These are phyloP conservation scores for Solenodon paradoxus DNA, from an alignment of 2,113 vertebrate species.

Conservation along the genomic window DNA sequence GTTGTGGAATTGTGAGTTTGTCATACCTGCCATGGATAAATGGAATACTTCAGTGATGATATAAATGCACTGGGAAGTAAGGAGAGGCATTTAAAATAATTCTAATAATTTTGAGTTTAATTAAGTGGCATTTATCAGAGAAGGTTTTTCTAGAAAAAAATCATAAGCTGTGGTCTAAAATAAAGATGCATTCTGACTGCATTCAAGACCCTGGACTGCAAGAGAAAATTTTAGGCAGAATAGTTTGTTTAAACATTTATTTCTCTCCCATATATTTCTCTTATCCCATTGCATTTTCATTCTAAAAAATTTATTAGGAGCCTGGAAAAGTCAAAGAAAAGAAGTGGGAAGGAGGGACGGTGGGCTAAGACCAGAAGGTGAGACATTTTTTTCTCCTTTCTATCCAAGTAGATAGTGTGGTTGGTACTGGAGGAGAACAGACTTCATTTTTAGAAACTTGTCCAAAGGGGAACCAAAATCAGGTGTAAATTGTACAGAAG, in stretches of 20 bases:
- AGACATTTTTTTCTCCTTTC: rapidly evolving
- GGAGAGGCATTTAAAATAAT: not conserved
- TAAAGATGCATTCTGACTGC: not conserved
- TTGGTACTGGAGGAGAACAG: not conserved
- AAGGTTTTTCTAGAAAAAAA: not conserved
- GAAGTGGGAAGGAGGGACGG: not conserved
- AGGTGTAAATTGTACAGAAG: rapidly evolving
- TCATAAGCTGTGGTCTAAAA: not conserved
- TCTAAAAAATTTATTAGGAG: not conserved
- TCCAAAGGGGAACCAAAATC: rapidly evolving
- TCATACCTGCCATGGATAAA: not conserved
- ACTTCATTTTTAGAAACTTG: not conserved
- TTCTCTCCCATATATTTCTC: not conserved
- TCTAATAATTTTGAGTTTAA: not conserved
- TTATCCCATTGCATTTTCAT: not conserved
- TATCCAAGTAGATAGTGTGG: rapidly evolving
- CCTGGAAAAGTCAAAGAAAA: not conserved
- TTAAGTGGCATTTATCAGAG: not conserved
- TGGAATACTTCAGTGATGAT: not conserved
- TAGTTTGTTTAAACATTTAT: not conserved
- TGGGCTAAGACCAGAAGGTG: not conserved
- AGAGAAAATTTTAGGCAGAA: too few species aligned
- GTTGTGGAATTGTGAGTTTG: not conserved
- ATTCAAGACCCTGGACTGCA: rapidly evolving
- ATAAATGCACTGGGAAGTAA: not conserved